phyloP scores from a whole-genome alignment of 1,140 invertebrate species.

The Diorhabda carinulata region DNA sequence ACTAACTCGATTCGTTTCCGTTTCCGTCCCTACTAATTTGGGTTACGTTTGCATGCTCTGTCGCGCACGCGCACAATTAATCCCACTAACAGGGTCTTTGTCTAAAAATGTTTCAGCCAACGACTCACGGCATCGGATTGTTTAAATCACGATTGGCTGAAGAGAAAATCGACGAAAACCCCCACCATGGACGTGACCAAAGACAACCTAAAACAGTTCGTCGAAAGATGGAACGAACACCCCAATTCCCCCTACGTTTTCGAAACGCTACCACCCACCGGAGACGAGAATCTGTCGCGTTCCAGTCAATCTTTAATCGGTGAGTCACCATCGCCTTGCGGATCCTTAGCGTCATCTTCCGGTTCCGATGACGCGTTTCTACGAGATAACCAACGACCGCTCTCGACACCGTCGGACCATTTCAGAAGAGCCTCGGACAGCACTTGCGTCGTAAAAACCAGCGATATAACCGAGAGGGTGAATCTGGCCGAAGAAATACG shows the following conservation, averaged over 20 bases:
- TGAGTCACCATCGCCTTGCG: conserved; percentile 70
- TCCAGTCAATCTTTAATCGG: conserved; percentile 55
- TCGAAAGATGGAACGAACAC: conserved; percentile 83
- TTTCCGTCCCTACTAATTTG: conserved; percentile 30
- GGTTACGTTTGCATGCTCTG: conserved; percentile 35
- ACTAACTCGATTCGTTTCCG: conserved; percentile 7
- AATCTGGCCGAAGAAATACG: conserved; percentile 76
- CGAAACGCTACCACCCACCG: conserved; percentile 47
- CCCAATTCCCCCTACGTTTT: conserved; percentile 79
- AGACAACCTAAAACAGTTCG: conserved; percentile 77
- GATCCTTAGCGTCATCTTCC: conserved; percentile 62
- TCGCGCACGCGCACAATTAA: conserved; percentile 19
- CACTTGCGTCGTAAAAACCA: conserved; percentile 57
- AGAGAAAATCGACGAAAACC: conserved; percentile 47
- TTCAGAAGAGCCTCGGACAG: conserved; percentile 70
- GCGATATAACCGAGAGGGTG: conserved; percentile 57
- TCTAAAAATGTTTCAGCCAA: conserved; percentile 56
- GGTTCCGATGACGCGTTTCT: conserved; percentile 34
- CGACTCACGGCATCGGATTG: conserved; percentile 71
- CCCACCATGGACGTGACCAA: conserved; percentile 73
- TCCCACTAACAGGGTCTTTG: conserved; percentile 48
- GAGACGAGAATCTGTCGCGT: conserved; percentile 42
- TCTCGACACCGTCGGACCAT: conserved; percentile 40
- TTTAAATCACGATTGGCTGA: conserved; percentile 71
- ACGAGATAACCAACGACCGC: conserved; percentile 20